These are phyloP conservation scores for Tympanoctomys barrerae DNA, from an alignment of 2,797 vertebrate genomes.

Conservation along the genomic window DNA sequence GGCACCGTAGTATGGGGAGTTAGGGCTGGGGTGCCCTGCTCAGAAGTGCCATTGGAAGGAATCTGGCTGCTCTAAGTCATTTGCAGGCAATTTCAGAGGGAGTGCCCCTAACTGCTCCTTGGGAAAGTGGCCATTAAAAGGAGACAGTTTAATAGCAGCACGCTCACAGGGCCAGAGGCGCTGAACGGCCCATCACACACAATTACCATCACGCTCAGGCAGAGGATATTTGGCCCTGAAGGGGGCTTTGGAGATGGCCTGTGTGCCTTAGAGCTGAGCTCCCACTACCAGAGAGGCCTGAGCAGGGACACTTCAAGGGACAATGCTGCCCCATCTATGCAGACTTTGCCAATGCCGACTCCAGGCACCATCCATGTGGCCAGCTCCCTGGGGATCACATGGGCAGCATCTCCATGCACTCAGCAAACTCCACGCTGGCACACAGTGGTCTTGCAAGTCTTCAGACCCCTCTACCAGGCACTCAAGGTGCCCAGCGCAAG, in stretches of 20 bases:
- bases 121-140: slow-evolving; percentile 37
- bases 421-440: accelerated
- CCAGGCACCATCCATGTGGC: background rate
- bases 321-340: accelerated
- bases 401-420: accelerated
- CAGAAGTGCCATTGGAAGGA: background rate
- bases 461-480: background rate
- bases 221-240: background rate
- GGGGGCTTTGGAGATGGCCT: background rate
- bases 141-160: background rate
- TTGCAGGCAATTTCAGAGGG: background rate
- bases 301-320: background rate
- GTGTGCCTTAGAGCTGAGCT: background rate
- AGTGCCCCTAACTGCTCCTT: background rate
- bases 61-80: background rate
- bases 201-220: background rate
- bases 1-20: background rate
- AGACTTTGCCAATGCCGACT: accelerated
- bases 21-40: background rate
- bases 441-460: background rate
- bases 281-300: background rate
- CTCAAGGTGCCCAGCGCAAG: background rate
- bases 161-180: background rate
- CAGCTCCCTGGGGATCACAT: accelerated
- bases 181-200: background rate